phyloP scores from a whole-genome alignment of 1,140 invertebrate genomes.

The Contarinia nasturtii region DNA sequence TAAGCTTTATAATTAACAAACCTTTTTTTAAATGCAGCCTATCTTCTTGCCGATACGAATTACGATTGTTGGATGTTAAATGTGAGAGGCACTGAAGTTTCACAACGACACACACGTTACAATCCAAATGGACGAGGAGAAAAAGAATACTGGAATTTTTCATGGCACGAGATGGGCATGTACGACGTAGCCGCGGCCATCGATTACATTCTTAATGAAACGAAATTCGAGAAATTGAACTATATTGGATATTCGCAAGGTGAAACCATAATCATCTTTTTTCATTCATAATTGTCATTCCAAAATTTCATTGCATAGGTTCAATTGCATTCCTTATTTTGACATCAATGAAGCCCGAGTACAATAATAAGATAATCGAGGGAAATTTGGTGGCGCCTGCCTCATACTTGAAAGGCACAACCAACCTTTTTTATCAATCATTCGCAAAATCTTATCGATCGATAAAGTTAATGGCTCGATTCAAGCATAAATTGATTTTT shows the following conservation, averaged over 20 bases:
- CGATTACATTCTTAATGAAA: constrained; percentile 42
- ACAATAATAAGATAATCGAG: constrained; percentile 31
- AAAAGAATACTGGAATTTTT: constrained; percentile 57
- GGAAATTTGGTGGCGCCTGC: constrained; percentile 38
- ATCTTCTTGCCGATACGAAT: constrained; percentile 36
- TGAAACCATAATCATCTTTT: constrained; percentile 29
- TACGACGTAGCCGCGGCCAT: constrained; percentile 60
- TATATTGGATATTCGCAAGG: constrained; percentile 42
- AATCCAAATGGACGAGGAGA: constrained; percentile 7
- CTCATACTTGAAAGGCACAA: constrained; percentile 28
- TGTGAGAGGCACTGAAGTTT: no score
- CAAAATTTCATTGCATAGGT: no score
- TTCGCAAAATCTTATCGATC: background rate
- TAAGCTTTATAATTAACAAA: no score
- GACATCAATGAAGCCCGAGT: constrained; percentile 30
- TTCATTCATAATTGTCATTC: no score
- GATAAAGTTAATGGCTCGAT: background rate
- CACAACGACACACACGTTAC: no score
- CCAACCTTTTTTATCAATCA: constrained; percentile 27
- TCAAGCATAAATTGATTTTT: no score
- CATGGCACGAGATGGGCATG: constrained; percentile 59
- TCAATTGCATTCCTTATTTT: constrained; percentile 27
- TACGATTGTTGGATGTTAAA: constrained; percentile 26
- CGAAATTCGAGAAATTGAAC: constrained; percentile 34
- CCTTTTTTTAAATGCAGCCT: constrained; percentile 25